Evolutionary conservation across 2,113 vertebrate genomes (phyloP).

Genomic region (Planiliza haematocheilus): DNA sequence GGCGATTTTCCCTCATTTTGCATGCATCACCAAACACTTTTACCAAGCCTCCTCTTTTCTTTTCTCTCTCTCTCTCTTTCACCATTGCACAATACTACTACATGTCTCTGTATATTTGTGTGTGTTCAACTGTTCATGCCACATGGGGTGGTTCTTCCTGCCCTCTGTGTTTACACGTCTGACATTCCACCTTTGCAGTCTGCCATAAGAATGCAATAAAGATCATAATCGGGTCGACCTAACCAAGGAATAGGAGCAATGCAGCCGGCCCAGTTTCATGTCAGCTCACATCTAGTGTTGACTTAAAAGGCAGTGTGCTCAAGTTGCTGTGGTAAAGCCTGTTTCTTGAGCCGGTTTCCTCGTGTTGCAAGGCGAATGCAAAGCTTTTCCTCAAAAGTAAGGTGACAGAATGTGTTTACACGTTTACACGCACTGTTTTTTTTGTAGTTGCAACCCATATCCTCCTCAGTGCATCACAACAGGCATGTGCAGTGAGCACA

Average conservation of each 20-base stretch:
- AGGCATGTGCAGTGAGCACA: conserved; percentile 45
- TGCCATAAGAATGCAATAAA: conserved; percentile 69
- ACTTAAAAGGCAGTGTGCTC: conserved; percentile 10
- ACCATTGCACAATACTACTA: conserved; percentile 62
- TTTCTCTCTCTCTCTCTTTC: neutral
- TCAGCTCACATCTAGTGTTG: conserved; percentile 16
- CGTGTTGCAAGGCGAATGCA: neutral
- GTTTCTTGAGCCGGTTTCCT: neutral
- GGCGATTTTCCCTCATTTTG: conserved; percentile 64
- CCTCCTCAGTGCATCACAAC: conserved; percentile 33
- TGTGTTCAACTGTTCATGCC: conserved; percentile 31
- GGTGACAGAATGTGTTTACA: conserved; percentile 40
- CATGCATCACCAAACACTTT: conserved; percentile 65
- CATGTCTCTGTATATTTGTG: conserved; percentile 42
- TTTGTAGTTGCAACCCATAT: conserved; percentile 54
- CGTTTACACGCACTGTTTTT: conserved; percentile 28
- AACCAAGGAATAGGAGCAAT: conserved; percentile 30
- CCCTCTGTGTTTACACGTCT: conserved; percentile 69
- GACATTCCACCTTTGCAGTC: conserved; percentile 76
- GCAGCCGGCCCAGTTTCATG: conserved; percentile 35
- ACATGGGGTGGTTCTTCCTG: conserved; percentile 52
- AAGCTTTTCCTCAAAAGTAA: conserved; percentile 9
- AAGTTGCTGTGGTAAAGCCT: conserved; percentile 11
- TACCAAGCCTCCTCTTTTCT: conserved; percentile 14
- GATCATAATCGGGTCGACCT: conserved; percentile 66